Base-by-base conservation (phyloP, 2,113 vertebrate genomes). In the Triplophysa dalaica region DNA sequence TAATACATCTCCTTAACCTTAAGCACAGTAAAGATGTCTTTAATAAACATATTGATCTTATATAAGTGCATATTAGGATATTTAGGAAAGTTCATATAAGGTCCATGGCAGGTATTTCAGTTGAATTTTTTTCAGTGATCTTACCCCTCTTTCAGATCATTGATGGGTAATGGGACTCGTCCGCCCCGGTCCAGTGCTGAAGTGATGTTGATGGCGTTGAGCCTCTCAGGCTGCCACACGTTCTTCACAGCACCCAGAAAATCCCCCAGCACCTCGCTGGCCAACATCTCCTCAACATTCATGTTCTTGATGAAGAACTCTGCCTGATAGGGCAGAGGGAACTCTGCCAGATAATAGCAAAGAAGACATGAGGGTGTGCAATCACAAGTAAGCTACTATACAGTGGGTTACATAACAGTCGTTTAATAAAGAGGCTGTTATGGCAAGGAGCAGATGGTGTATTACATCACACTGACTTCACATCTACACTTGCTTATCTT, bases 261-360 rank as follows among this genome's bases (percentile, higher is more conserved):
- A 88, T 99, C 98, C 0, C 98, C 98, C 41, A 99, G 93, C 77
- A 99, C 94, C 91, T 99, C 97, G 24, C 97, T 99, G 85, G 97
- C 97, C 85, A 99, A 86, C 95, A 99, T 98, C 87, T 99, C 98
- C 88, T 99, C 98, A 41, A 99, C 97, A 0, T 99, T 99, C 97
- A 99, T 99, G 85, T 99, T 99, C 87, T 91, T 96, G 86, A 99
- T 95, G 92, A 95, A 99, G 89, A 99, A 99, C 87, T 99, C 98
- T 0, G 96, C 97, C 91, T 99, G 97, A 84, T 94, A 99, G 0
- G 94, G 96, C 52, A 99, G 90, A 0, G 95, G 96, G 87, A 96
- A 97, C 89, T 99, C 98, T 99, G 86, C 19, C 82, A 77, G n/a
- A 21, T 1, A 38, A 78, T 13, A 41, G 74, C 26, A 48, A 60